These are phyloP conservation scores for Mesodorylaimus sp. DNA, from an alignment of 2,888 invertebrate species.

Conservation along the genomic window DNA sequence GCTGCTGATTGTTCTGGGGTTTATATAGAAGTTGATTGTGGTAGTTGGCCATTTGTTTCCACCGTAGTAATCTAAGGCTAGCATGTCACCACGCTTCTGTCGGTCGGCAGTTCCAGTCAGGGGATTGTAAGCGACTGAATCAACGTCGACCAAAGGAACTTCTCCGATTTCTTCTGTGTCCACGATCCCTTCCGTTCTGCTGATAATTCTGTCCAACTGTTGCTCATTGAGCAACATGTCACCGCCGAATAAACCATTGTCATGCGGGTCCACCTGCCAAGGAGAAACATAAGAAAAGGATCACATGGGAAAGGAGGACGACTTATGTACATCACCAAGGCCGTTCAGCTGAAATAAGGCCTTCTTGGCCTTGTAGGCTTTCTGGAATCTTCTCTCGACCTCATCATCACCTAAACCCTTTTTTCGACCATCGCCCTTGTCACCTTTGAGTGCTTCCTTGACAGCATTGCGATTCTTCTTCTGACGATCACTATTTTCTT, in stretches of 20 bases:
- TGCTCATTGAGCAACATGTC: constrained; percentile 3
- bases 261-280: not conserved
- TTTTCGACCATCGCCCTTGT: not conserved
- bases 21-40: not conserved
- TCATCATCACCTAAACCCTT: not conserved
- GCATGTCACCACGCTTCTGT: not conserved
- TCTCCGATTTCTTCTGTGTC: not conserved
- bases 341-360: not conserved
- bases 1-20: not conserved
- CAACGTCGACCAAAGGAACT: no score
- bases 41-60: constrained; percentile 1
- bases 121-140: no score
- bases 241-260: not conserved
- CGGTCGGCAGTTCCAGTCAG: not conserved
- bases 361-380: not conserved
- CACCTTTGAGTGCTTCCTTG: not conserved
- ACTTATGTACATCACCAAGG: not conserved
- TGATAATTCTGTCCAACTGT: constrained; percentile 1
- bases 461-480: no score
- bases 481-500: no score
- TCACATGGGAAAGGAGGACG: no score
- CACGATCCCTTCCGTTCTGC: not conserved
- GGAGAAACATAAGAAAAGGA: no score
- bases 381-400: not conserved
- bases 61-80: not conserved